Evolutionary conservation across 2,797 vertebrate species (phyloP).

Genomic region (Anguilla marmorata): DNA sequence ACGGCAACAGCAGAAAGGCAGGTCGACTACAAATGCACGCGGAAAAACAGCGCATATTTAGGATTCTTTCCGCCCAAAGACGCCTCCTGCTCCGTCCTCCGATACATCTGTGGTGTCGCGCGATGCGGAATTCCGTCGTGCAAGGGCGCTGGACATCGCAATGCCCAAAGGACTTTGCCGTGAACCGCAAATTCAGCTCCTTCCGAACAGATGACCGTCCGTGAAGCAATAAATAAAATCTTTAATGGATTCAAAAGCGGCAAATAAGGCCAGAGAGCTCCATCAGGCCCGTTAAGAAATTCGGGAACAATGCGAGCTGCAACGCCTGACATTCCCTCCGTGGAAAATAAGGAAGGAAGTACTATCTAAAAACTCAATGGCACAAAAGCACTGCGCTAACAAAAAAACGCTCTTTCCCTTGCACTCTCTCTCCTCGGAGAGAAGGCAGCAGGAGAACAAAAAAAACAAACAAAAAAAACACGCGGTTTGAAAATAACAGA

Average conservation of each 20-base stretch:
- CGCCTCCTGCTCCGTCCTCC: neutral
- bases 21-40: neutral
- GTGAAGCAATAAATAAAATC: neutral
- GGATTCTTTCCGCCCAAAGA: neutral
- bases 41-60: neutral
- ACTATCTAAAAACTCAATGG: neutral
- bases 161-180: neutral
- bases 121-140: neutral
- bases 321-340: neutral
- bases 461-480: neutral
- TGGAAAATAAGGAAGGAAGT: slow-evolving; percentile 5
- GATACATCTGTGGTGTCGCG: neutral
- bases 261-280: neutral
- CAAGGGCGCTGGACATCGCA: neutral
- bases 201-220: neutral
- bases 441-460: neutral
- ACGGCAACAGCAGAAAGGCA: neutral
- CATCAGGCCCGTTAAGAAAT: neutral
- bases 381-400: neutral
- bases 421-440: neutral
- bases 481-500: neutral
- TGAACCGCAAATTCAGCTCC: neutral
- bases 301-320: neutral
- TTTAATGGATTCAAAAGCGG: neutral
- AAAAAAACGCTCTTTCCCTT: neutral